Percentiles rank a stretch among this genome's conserved stretches.
Evolutionary conservation across 2,797 vertebrate species (phyloP).

Genomic region (Brachyrhaphis roseni): DNA sequence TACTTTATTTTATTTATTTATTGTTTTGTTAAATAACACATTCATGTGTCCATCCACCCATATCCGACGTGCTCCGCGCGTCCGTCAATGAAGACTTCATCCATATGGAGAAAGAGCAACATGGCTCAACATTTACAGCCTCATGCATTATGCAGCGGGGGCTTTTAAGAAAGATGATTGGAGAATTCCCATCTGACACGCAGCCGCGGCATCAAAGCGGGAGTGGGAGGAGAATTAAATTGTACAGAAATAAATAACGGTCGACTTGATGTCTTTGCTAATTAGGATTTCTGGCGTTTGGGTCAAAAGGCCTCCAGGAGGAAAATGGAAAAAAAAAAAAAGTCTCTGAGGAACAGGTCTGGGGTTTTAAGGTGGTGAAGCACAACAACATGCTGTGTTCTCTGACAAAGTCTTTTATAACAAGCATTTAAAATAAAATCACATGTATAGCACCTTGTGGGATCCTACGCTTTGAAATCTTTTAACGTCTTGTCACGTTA

Average conservation of each 20-base stretch:
- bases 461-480: neutral
- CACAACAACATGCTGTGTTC: slow-evolving; percentile 21
- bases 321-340: neutral
- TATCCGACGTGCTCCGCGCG: slow-evolving; percentile 5
- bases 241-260: slow-evolving; percentile 75
- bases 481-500: neutral
- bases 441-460: neutral
- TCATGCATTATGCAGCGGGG: slow-evolving; percentile 70
- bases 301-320: slow-evolving; percentile 62
- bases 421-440: neutral
- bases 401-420: slow-evolving; percentile 2
- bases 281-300: slow-evolving; percentile 69
- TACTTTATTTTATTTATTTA: too few relatives aligned
- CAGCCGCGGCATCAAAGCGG: slow-evolving; percentile 72
- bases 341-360: slow-evolving; percentile 17
- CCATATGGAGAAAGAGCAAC: slow-evolving; percentile 43
- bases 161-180: slow-evolving; percentile 73
- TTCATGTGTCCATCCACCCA: slow-evolving; percentile 28
- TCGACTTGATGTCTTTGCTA: slow-evolving; percentile 74
- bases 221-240: slow-evolving; percentile 75
- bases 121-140: slow-evolving; percentile 66
- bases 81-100: slow-evolving; percentile 53
- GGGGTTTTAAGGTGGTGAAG: slow-evolving; percentile 14
- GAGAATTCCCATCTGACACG: slow-evolving; percentile 72
- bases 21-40: neutral